Evolutionary conservation across 2,797 vertebrate species (phyloP), one percentile per base, ranked within the genome.

Genomic region (Parauchenoglanis ngamensis): DNA sequence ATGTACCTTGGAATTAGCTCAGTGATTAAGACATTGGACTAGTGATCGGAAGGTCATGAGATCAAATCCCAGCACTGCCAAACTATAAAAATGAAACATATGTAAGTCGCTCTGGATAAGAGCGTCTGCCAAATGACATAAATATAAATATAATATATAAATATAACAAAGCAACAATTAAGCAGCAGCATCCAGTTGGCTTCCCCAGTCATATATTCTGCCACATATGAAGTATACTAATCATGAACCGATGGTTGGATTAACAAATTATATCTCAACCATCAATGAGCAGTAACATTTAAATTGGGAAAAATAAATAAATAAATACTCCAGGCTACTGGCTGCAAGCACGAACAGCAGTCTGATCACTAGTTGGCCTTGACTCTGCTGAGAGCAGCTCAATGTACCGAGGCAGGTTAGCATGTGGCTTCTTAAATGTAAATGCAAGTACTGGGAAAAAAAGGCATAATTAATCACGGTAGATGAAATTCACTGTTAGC

Each of bases 251-350:
- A 68, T 65, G 15, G 61, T 12, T 2, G 61, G 2, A n/a, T 35
- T 1, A 35, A 68, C 5, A 35, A 49, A 49, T 49, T 49, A 49
- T 28, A 31, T 11, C 63, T 28, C 13, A 2, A 31, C 23, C 28
- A 19, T 67, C 28, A 67, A 67, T 7, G 19, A 15, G n/a, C 31
- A 67, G 65, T 12, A 67, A 67, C 28, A 65, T 63, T 63, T 12
- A 3, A n/a, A n/a, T 2, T 2, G 25, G 25, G 25, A 0, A 1
- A 25, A 25, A 21, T n/a, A n/a, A n/a, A n/a, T n/a, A n/a, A n/a
- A n/a, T n/a, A n/a, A n/a, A n/a, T n/a, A n/a, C 57, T 7, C 6
- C 57, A 59, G 19, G 5, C 57, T 8, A 21, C 8, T 4, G 54
- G 54, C 54, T 23, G 61, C n/a, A 63, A 63, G 61, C 59, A 25